phyloP scores from a whole-genome alignment of 2,888 invertebrate genomes.

The Dasysyrphus albostriatus region DNA sequence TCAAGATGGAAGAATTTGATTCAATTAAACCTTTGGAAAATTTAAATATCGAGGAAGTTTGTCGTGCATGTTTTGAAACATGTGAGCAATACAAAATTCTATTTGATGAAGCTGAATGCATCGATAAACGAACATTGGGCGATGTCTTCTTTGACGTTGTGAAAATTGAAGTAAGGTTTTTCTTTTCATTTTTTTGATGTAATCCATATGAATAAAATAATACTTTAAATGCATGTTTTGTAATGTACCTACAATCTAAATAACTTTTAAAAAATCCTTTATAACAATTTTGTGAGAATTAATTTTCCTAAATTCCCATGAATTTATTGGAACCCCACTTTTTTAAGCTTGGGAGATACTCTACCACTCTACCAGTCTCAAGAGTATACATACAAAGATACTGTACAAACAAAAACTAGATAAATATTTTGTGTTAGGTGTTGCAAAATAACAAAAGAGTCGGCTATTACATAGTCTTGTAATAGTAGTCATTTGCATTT shows the following conservation, averaged over 20 bases:
- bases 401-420: not conserved
- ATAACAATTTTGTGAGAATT: too few relatives aligned
- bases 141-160: conserved; percentile 68
- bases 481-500: not conserved
- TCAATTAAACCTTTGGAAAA: conserved; percentile 37
- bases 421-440: not conserved
- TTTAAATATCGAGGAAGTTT: conserved; percentile 53
- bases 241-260: not conserved
- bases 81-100: conserved; percentile 65
- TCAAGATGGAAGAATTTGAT: conserved; percentile 32
- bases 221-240: not conserved
- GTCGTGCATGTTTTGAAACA: conserved; percentile 60
- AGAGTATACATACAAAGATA: conserved; percentile 5
- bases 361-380: not conserved
- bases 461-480: not conserved
- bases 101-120: conserved; percentile 37
- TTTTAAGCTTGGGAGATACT: not conserved
- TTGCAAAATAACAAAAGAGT: not conserved
- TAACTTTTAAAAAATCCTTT: not conserved
- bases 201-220: not conserved
- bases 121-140: conserved; percentile 47
- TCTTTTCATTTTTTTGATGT: not conserved
- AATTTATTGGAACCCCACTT: not conserved
- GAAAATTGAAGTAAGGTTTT: conserved; percentile 64
- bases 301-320: not conserved